Percentiles rank a stretch among this genome's conserved stretches.
Evolutionary conservation across 2,113 vertebrate genomes (phyloP).

Genomic region (Neoarius graeffei): DNA sequence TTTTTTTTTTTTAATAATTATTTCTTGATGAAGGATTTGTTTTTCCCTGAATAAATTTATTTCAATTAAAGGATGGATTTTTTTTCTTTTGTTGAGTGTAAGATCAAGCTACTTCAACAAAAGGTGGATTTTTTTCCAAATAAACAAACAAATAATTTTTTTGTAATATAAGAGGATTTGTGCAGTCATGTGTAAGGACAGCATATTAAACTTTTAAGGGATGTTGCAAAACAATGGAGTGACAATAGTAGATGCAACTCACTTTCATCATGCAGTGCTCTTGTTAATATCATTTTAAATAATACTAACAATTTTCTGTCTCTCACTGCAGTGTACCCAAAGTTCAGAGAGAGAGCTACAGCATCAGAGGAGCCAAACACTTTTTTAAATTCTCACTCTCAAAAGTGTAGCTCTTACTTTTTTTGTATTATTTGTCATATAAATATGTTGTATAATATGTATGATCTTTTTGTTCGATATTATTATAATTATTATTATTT

Average conservation of each 20-base stretch:
- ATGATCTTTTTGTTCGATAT: too few relatives aligned
- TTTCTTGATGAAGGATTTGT: too few relatives aligned
- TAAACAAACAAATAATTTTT: too few relatives aligned
- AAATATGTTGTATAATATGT: background rate
- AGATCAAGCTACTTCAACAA: too few relatives aligned
- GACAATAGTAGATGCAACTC: background rate
- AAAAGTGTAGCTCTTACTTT: conserved; percentile 28
- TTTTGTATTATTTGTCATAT: conserved; percentile 18
- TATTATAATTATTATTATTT: background rate
- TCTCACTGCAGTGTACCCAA: conserved; percentile 14
- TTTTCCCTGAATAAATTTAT: too few relatives aligned
- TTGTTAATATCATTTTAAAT: background rate
- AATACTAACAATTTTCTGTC: conserved; percentile 10
- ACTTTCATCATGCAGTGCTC: conserved; percentile 6
- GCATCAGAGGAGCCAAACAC: background rate
- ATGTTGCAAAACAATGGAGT: background rate
- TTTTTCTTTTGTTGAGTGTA: too few relatives aligned
- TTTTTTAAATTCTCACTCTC: conserved; percentile 19
- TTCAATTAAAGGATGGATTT: too few relatives aligned
- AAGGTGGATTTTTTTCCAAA: too few relatives aligned
- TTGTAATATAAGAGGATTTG: background rate
- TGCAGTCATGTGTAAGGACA: background rate
- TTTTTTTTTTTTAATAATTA: too few relatives aligned
- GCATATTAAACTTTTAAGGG: background rate
- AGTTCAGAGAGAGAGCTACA: conserved; percentile 6